Percentiles rank a stretch among this genome's conserved stretches.
Conservation (phyloP, 2,888 invertebrate species). For the Machimus rusticus region DNA sequence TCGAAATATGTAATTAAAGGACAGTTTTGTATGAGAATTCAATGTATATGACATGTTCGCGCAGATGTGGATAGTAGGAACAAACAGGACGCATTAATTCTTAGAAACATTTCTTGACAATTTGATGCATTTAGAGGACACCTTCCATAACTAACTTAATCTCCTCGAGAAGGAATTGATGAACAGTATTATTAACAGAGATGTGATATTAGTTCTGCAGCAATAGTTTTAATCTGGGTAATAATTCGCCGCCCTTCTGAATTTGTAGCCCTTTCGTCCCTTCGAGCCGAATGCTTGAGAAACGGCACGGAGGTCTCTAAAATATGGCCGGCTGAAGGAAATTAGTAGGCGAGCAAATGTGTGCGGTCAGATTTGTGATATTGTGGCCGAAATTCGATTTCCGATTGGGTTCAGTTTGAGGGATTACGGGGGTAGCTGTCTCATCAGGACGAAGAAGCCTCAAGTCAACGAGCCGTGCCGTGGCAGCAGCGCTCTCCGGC, state of each 20-base stretch:
- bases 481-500: background rate
- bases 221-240: background rate
- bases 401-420: background rate
- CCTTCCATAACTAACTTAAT: background rate
- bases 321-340: background rate
- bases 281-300: background rate
- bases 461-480: conserved; percentile 35
- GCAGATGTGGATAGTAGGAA: too few relatives aligned
- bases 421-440: background rate
- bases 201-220: background rate
- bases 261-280: background rate
- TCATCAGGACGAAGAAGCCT: conserved; percentile 7
- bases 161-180: background rate
- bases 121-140: background rate
- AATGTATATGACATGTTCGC: too few relatives aligned
- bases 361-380: background rate
- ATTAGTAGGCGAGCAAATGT: background rate
- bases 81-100: too few relatives aligned
- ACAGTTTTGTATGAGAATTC: too few relatives aligned
- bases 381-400: background rate
- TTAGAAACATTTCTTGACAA: background rate
- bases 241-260: background rate
- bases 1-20: too few relatives aligned
- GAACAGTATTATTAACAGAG: background rate
- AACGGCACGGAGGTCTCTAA: background rate